A percentile compares a stretch with the other conserved stretches of the same genome.
Conservation (phyloP, 1,140 invertebrate genomes). For the Andrena cerasifolii region DNA sequence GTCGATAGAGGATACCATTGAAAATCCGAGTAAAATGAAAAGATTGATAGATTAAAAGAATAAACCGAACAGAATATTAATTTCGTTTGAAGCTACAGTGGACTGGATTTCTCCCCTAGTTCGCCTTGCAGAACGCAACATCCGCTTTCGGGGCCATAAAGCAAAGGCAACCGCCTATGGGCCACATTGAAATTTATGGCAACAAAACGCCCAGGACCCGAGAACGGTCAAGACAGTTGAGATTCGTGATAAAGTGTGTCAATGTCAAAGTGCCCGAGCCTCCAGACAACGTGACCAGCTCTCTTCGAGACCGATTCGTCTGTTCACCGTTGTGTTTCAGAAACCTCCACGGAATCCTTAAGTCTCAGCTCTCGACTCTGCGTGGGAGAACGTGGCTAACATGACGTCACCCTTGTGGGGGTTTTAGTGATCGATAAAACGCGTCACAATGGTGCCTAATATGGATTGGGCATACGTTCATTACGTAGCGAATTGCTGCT, state of each 20-base stretch:
- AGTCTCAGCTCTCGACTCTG: slow-evolving; percentile 18
- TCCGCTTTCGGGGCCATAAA: neutral
- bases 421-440: slow-evolving; percentile 67
- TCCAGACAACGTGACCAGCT: slow-evolving; percentile 45
- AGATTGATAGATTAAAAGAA: too few species aligned
- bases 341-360: slow-evolving; percentile 42
- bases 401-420: slow-evolving; percentile 67
- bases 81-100: too few species aligned
- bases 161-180: neutral
- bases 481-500: neutral
- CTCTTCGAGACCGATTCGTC: slow-evolving; percentile 30
- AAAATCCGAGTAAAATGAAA: too few species aligned
- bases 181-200: slow-evolving; percentile 13
- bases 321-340: slow-evolving; percentile 17
- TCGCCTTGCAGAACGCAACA: neutral
- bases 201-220: neutral
- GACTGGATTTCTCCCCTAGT: neutral
- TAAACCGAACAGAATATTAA: too few species aligned
- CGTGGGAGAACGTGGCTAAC: slow-evolving; percentile 65
- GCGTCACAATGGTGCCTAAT: slow-evolving; percentile 67
- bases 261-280: slow-evolving; percentile 61
- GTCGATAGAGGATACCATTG: neutral
- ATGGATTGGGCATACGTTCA: slow-evolving; percentile 49
- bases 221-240: slow-evolving; percentile 31
- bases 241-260: slow-evolving; percentile 66